These are phyloP conservation scores for Allenopithecus nigroviridis DNA, from an alignment of 2,797 vertebrate genomes.

Conservation along the genomic window DNA sequence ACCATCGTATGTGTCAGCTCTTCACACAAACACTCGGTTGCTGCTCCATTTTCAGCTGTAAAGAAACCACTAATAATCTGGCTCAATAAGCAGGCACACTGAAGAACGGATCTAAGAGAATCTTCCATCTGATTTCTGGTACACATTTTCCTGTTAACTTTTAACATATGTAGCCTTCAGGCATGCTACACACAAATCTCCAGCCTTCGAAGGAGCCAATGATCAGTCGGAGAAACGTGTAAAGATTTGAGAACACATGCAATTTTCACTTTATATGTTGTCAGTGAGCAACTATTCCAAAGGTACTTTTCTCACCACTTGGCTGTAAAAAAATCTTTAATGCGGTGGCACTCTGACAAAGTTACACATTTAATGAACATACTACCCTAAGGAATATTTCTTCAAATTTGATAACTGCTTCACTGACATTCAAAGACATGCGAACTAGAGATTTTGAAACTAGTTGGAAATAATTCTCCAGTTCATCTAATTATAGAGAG, in stretches of 20 bases:
- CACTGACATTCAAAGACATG: slow-evolving; percentile 65
- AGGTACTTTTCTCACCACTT: slow-evolving; percentile 83
- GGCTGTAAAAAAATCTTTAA: slow-evolving; percentile 73
- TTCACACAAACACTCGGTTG: not conserved
- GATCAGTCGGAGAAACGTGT: slow-evolving; percentile 88
- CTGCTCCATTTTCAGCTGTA: slow-evolving; percentile 6
- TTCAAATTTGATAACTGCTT: slow-evolving; percentile 73
- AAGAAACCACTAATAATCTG: slow-evolving; percentile 47
- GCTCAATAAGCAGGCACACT: slow-evolving; percentile 62
- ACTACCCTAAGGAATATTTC: slow-evolving; percentile 82
- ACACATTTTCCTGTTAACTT: slow-evolving; percentile 88
- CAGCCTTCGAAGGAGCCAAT: slow-evolving; percentile 86
- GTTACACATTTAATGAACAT: slow-evolving; percentile 93
- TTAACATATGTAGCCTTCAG: slow-evolving; percentile 90
- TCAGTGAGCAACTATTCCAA: slow-evolving; percentile 83
- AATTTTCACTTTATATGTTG: slow-evolving; percentile 89
- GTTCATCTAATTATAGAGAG: not conserved
- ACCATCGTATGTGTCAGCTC: fast-evolving
- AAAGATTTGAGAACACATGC: slow-evolving; percentile 85
- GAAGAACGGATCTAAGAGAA: slow-evolving; percentile 75
- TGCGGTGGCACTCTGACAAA: slow-evolving; percentile 80
- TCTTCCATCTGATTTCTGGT: slow-evolving; percentile 84
- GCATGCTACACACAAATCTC: slow-evolving; percentile 88
- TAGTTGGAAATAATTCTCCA: slow-evolving; percentile 53
- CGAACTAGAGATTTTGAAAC: slow-evolving; percentile 33